Conservation (phyloP, 2,888 invertebrate genomes). For the Lasioglossum morio region DNA sequence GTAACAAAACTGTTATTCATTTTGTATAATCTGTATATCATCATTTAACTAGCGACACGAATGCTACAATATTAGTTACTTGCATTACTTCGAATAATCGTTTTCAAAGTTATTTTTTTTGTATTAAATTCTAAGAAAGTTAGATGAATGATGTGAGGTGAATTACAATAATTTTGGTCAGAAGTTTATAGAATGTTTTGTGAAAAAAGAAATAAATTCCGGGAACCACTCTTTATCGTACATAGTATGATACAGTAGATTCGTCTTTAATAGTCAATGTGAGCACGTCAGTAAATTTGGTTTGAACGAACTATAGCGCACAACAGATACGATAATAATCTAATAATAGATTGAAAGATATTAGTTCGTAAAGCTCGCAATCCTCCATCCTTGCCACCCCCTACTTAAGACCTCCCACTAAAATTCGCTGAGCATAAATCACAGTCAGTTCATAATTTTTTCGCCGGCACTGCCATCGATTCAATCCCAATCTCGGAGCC, state of each 20-base stretch:
- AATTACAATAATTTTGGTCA: too few species aligned
- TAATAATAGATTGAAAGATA: background rate
- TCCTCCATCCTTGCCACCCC: background rate
- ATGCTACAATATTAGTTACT: background rate
- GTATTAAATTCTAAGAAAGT: background rate
- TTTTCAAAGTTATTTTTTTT: too few species aligned
- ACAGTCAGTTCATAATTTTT: conserved; percentile 30
- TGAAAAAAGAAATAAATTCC: too few species aligned
- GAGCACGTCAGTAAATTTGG: too few species aligned
- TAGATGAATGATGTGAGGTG: background rate
- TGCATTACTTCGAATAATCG: background rate
- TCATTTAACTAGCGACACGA: background rate
- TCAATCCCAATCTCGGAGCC: conserved; percentile 46
- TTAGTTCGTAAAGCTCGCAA: background rate
- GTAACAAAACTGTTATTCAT: background rate
- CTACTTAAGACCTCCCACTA: background rate
- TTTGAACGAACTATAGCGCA: background rate
- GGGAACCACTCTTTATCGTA: too few species aligned
- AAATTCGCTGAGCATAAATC: conserved; percentile 44
- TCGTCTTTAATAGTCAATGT: too few species aligned
- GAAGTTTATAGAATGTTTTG: too few species aligned
- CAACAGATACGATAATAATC: too few species aligned
- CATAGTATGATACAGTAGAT: too few species aligned
- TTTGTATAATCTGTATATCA: background rate
- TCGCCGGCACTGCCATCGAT: conserved; percentile 31